These are phyloP conservation scores for Actinia equina DNA, from an alignment of 64 coral and sea anemone species.

Conservation along the genomic window DNA sequence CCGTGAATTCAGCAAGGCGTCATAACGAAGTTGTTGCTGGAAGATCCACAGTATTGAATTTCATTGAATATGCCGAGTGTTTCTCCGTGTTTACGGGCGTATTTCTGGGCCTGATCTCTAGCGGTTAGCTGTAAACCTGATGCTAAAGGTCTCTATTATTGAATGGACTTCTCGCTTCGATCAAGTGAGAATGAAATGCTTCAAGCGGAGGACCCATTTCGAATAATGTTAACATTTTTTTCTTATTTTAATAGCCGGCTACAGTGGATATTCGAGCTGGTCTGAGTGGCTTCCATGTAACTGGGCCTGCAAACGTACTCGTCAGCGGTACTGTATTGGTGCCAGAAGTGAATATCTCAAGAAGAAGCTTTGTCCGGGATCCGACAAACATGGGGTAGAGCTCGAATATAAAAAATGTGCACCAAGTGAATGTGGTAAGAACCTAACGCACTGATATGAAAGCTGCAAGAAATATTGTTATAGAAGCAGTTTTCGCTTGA, in stretches of 20 bases:
- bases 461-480: not conserved
- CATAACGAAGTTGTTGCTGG: no score
- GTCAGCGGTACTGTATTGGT: not conserved
- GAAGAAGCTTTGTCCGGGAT: not conserved
- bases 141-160: no score
- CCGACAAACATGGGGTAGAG: not conserved
- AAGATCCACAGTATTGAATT: no score
- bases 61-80: no score
- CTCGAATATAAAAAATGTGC: not conserved
- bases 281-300: constrained; percentile 10
- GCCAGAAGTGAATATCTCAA: not conserved
- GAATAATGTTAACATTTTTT: not conserved
- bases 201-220: no score
- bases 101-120: no score
- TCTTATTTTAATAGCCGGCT: not conserved
- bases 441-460: not conserved
- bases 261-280: constrained; percentile 8
- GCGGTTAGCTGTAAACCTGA: no score
- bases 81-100: no score
- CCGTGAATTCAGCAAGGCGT: not conserved
- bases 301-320: not conserved
- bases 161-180: no score
- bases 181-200: no score
- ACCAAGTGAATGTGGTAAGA: constrained; percentile 2
- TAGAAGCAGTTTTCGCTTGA: no score